Evolutionary conservation across 2,113 vertebrate genomes (phyloP).

Genomic region (Rhabdornis inornatus): DNA sequence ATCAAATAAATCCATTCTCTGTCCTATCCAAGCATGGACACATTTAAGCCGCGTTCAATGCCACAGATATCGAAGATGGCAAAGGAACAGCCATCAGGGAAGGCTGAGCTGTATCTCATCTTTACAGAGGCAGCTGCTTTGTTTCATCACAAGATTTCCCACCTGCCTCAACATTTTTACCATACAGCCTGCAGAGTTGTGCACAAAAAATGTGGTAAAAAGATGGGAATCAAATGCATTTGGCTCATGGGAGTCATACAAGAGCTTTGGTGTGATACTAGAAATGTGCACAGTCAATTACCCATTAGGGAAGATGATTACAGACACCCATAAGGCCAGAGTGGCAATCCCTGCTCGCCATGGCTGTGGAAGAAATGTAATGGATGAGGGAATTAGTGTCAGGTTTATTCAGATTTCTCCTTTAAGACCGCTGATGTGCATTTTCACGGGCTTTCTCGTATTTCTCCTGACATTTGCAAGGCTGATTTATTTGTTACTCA

Average conservation of each 20-base stretch:
- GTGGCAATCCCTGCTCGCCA: not conserved
- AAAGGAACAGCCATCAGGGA: not conserved
- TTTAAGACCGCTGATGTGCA: not conserved
- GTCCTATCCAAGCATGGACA: rapidly evolving
- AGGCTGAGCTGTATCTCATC: not conserved
- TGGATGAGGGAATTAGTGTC: not conserved
- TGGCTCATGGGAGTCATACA: not conserved
- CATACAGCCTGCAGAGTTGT: not conserved
- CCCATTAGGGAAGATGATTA: not conserved
- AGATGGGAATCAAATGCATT: not conserved
- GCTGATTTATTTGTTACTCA: not conserved
- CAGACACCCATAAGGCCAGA: not conserved
- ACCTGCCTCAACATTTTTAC: not conserved
- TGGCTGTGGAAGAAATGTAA: not conserved
- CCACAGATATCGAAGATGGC: not conserved
- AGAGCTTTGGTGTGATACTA: not conserved
- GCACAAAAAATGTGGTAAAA: not conserved
- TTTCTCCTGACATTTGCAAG: not conserved
- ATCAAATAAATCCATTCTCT: not conserved
- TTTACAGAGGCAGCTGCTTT: not conserved
- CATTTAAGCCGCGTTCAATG: not conserved
- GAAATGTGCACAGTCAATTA: not conserved
- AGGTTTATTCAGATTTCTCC: constrained; percentile 13
- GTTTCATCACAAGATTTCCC: not conserved
- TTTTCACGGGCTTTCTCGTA: not conserved